phyloP scores from a whole-genome alignment of 2,797 vertebrate species.

The Lithobates sylvaticus region DNA sequence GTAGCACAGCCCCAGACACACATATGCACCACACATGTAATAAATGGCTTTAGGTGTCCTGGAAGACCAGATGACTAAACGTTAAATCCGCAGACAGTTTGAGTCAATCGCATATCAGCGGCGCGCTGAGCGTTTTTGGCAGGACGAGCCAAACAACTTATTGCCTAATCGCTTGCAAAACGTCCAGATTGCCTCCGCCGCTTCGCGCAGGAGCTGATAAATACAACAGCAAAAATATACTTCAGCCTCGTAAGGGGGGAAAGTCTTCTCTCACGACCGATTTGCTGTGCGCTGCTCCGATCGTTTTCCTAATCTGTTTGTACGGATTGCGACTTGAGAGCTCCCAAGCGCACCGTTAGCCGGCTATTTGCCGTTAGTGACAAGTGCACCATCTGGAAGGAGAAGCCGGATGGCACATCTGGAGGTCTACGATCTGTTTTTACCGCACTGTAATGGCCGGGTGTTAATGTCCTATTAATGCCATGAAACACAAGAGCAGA shows the following conservation, averaged over 20 bases:
- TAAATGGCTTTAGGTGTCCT: background rate
- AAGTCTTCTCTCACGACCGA: background rate
- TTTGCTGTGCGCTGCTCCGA: background rate
- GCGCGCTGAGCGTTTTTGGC: no score
- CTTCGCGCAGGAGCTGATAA: background rate
- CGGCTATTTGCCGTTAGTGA: conserved; percentile 35
- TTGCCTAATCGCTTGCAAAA: conserved; percentile 44
- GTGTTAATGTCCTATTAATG: conserved; percentile 28
- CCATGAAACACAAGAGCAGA: background rate
- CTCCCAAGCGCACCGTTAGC: conserved; percentile 21
- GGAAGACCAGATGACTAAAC: background rate
- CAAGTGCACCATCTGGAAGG: conserved; percentile 32
- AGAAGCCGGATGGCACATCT: conserved; percentile 13
- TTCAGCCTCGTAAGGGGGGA: background rate
- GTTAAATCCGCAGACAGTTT: background rate
- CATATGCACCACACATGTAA: background rate
- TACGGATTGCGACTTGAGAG: conserved; percentile 26
- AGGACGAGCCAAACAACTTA: no score
- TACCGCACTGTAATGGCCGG: conserved; percentile 20
- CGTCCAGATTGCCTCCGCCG: conserved; percentile 25
- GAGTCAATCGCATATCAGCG: no score
- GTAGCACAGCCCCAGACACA: no score
- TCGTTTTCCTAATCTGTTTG: conserved; percentile 52
- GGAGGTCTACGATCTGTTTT: background rate
- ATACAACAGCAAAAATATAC: conserved; percentile 14